Percentiles rank a stretch among this genome's conserved stretches.
phyloP scores from a whole-genome alignment of 2,797 vertebrate genomes.

The Distichodus sexfasciatus region DNA sequence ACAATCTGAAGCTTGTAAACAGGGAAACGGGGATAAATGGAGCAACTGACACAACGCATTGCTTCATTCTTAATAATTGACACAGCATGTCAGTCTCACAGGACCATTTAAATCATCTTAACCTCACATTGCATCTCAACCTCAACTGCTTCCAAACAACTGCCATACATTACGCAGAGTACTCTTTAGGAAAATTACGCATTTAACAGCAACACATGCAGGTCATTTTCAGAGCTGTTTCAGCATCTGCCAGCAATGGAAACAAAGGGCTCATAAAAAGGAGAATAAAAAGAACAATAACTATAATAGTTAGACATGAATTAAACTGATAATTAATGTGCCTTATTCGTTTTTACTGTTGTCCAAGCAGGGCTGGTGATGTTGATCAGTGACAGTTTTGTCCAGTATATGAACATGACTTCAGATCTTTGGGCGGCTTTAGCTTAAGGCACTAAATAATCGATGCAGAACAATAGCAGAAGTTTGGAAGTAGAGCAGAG shows the following conservation, averaged over 20 bases:
- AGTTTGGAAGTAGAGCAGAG: slow-evolving; percentile 6
- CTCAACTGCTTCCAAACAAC: slow-evolving; percentile 50
- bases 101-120: slow-evolving; percentile 43
- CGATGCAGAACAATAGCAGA: slow-evolving; percentile 16
- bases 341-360: slow-evolving; percentile 49
- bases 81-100: slow-evolving; percentile 42
- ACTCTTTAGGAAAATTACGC: slow-evolving; percentile 50
- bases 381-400: slow-evolving; percentile 7
- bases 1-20: slow-evolving; percentile 13
- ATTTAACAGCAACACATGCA: slow-evolving; percentile 60
- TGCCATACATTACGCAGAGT: slow-evolving; percentile 47
- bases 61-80: slow-evolving; percentile 45
- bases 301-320: slow-evolving; percentile 51
- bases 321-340: slow-evolving; percentile 57
- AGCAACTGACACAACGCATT: slow-evolving; percentile 33
- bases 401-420: slow-evolving; percentile 2
- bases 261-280: slow-evolving; percentile 57
- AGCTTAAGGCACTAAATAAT: not conserved
- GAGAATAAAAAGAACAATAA: slow-evolving; percentile 46
- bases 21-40: slow-evolving; percentile 32
- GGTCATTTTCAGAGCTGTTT: slow-evolving; percentile 57
- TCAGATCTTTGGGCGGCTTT: not conserved
- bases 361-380: slow-evolving; percentile 31
- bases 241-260: slow-evolving; percentile 59
- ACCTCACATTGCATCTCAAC: slow-evolving; percentile 44